Base-by-base conservation (phyloP, 2,888 invertebrate species). In the Stenodera caucasica region DNA sequence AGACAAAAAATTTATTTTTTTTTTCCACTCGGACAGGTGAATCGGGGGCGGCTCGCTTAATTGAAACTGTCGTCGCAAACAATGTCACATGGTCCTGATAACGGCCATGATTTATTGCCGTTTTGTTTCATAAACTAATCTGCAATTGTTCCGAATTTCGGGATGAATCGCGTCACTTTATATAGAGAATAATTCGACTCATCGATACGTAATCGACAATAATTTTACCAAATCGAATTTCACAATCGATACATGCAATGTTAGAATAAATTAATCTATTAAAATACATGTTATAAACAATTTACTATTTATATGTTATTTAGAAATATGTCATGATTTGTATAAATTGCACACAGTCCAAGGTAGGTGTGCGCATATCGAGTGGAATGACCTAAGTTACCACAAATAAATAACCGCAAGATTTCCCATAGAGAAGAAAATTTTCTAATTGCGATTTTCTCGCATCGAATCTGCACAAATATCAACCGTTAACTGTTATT, bases 241-340 rank as follows among this genome's bases (percentile, higher is more conserved):
- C 45, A 45, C 45, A 40, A 40, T 45, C 45, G 21, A 45, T 45
- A 15, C 45, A 45, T 45, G 45, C 45, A 11, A 45, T 45, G 11
- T 21, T 11, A 18, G 45, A 21, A 45, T 45, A 45, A 45, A 45
- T 45, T 45, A 45, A 45, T 45, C 45, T 45, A 45, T 45, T 45
- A 45, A 45, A 21, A 45, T 18, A 45, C 45, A 45, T 5, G 45
- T 21, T 45, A 45, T 45, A 45, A 45, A 45, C 45, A 45, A 11
- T 45, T 45, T 18, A 45, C 45, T 45, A 45, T 45, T 21, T 26
- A 26, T 26, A 15, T 45, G 21, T 45, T 45, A 45, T 45, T 45
- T 45, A 45, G 45, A 45, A 45, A 45, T 45, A 45, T 45, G 45
- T 45, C 45, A 45, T 45, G 45, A 45, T 45, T 45, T 45, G 45